These are phyloP conservation scores for Hoplodrina blanda DNA, from an alignment of 2,888 invertebrate genomes.

Conservation along the genomic window DNA sequence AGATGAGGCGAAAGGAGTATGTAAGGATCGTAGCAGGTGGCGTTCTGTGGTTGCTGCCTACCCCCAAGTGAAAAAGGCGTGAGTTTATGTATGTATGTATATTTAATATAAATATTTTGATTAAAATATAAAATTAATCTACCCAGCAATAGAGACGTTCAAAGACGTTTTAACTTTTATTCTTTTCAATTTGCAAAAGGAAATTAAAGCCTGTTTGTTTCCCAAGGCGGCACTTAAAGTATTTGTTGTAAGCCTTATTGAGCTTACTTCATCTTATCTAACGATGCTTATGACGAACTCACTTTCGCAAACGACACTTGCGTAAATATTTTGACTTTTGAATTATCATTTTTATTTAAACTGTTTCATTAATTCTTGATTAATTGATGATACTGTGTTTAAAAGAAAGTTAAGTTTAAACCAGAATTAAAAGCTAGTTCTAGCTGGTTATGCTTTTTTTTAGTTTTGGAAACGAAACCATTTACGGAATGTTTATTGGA, in stretches of 20 bases:
- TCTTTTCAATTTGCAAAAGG: conserved; percentile 77
- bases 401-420: too few species aligned
- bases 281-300: conserved; percentile 69
- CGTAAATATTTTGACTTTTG: conserved; percentile 46
- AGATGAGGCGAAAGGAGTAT: too few species aligned
- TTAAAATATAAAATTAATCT: conserved; percentile 43
- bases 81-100: too few species aligned
- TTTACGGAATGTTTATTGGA: background rate
- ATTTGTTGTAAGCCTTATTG: conserved; percentile 77
- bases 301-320: conserved; percentile 64
- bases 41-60: too few species aligned
- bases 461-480: background rate
- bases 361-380: conserved; percentile 43
- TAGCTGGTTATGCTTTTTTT: too few species aligned
- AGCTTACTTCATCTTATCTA: conserved; percentile 69
- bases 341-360: conserved; percentile 52
- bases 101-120: too few species aligned
- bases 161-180: conserved; percentile 54
- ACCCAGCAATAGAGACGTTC: conserved; percentile 34
- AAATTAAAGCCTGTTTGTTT: conserved; percentile 78
- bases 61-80: too few species aligned
- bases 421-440: too few species aligned
- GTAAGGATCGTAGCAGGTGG: too few species aligned
- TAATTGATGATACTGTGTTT: conserved; percentile 20
- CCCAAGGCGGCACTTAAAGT: conserved; percentile 72